Base-by-base conservation (phyloP, 2,888 invertebrate species). In the Toxonevra muliebris region DNA sequence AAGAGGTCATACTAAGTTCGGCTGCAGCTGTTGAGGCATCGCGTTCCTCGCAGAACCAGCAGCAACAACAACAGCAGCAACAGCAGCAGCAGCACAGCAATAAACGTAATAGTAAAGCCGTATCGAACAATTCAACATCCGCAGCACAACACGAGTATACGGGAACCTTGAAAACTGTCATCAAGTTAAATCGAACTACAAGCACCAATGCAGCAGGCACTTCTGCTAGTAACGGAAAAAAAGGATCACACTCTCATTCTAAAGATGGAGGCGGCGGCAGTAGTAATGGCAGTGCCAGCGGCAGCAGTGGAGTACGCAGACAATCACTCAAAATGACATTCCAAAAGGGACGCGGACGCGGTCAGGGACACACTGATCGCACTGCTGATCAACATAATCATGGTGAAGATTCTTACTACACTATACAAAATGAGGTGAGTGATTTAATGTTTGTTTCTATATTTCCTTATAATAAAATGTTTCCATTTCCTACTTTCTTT, bases 141-240 rank as follows among this genome's bases (percentile, higher is more conserved):
- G 76, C 77, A 69, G 74, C 74, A 69, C 74, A 75, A 68, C 79
- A 76, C 45, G 89, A 88, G 75, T 93, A 92, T 78, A 93, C 93
- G 2, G 94, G 94, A 50, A 94, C 93, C 0, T 82, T 94, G 73
- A 94, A 94, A 82, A 93, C 94, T 75, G 91, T 94, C 76, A 94
- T 94, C 76, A 93, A 94, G 85, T 85, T 94, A 73, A 91, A 90
- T 80, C 88, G 90, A 20, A 77, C 77, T 73, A 63, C 74, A 61
- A 72, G 70, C 65, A 70, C 77, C 5, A 75, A 53, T 1, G 13
- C 61, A 30, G 63, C 72, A 1, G 76, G 78, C 1, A 76, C 73
- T 30, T 69, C 72, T 45, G 68, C 69, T 43, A 70, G 71, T 55
- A 76, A 76, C 55, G 75, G 76, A 11, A 75, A 77, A 8, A 79